Evolutionary conservation across 2,113 vertebrate genomes (phyloP).

Genomic region (Anhinga anhinga): DNA sequence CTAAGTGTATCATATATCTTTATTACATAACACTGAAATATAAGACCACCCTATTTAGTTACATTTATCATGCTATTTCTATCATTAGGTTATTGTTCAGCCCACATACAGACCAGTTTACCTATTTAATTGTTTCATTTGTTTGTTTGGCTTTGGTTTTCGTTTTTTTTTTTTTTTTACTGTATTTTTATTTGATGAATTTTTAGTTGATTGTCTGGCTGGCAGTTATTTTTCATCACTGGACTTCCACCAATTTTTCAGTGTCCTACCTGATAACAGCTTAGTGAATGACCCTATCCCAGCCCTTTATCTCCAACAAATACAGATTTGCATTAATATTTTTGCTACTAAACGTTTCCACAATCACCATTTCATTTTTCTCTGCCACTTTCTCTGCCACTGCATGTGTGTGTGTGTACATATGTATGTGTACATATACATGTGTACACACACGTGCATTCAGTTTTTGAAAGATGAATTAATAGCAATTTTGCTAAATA

Average conservation of each 20-base stretch:
- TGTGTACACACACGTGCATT: rapidly evolving
- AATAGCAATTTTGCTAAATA: neutral
- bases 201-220: neutral
- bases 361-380: neutral
- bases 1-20: neutral
- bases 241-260: neutral
- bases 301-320: no score
- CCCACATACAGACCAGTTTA: no score
- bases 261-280: neutral
- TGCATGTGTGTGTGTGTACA: neutral
- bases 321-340: neutral
- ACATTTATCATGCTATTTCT: neutral
- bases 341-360: neutral
- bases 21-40: neutral
- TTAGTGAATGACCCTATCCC: neutral
- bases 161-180: neutral
- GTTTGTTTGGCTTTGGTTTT: neutral
- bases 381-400: no score
- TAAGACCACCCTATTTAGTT: neutral
- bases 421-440: neutral
- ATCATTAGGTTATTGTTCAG: neutral
- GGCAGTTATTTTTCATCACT: no score
- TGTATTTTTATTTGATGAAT: neutral
- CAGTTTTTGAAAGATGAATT: neutral
- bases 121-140: neutral